These are phyloP conservation scores for Tor tambroides DNA, from an alignment of 2,113 vertebrate species.

Conservation along the genomic window DNA sequence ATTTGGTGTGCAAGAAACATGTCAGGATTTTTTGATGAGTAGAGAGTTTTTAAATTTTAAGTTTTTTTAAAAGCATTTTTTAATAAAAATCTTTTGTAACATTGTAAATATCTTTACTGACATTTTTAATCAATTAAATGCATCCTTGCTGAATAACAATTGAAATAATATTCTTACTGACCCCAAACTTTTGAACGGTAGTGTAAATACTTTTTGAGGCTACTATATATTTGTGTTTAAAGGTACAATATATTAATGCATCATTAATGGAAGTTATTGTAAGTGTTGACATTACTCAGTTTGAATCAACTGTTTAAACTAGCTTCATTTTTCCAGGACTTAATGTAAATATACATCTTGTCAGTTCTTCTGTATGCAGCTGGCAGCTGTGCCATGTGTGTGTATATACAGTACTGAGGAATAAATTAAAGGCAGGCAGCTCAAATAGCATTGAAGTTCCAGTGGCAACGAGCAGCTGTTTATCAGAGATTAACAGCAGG, in stretches of 20 bases:
- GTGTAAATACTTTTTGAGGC: neutral
- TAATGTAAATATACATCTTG: neutral
- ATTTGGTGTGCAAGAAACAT: neutral
- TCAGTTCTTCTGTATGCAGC: neutral
- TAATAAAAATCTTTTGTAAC: too few species aligned
- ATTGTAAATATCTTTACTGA: neutral
- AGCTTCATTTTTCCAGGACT: neutral
- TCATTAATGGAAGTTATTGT: neutral
- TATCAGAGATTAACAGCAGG: slow-evolving; percentile 10
- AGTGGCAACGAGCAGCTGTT: slow-evolving; percentile 20
- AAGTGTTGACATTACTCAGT: neutral
- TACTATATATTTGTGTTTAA: neutral
- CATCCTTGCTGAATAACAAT: too few species aligned
- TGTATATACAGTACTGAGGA: neutral
- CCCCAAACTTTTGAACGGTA: neutral
- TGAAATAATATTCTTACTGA: neutral
- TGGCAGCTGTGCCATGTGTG: neutral
- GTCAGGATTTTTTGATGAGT: too few species aligned
- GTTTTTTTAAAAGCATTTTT: too few species aligned
- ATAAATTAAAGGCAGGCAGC: slow-evolving; percentile 1
- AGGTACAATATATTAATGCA: neutral
- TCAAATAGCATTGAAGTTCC: neutral
- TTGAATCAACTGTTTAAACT: neutral
- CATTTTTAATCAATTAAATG: neutral
- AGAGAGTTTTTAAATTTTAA: too few species aligned